phyloP scores from a whole-genome alignment of 2,113 vertebrate species.

The Rhinopomastus cyanomelas region DNA sequence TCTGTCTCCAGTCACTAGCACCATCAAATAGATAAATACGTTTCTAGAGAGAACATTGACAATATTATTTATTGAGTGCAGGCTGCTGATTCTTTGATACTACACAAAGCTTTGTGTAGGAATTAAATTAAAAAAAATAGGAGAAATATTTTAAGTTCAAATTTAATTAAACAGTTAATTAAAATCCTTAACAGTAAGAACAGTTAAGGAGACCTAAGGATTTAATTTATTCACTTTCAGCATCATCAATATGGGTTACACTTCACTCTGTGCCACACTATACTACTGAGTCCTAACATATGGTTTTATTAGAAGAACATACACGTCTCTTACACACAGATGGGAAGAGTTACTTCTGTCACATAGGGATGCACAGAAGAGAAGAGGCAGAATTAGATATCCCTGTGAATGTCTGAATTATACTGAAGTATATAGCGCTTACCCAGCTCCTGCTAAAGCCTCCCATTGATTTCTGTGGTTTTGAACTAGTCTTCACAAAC shows the following conservation, averaged over 20 bases:
- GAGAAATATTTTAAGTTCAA: background rate
- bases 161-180: background rate
- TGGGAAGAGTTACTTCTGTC: background rate
- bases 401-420: slow-evolving; percentile 23
- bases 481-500: background rate
- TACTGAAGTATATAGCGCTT: slow-evolving; percentile 4
- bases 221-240: background rate
- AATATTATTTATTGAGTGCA: background rate
- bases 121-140: background rate
- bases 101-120: background rate
- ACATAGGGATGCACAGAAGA: slow-evolving; percentile 27
- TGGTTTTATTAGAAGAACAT: background rate
- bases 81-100: background rate
- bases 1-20: background rate
- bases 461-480: background rate
- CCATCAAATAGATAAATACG: background rate
- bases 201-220: background rate
- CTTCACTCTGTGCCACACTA: background rate
- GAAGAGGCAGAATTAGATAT: slow-evolving; percentile 38
- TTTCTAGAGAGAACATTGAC: background rate
- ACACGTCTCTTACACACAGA: background rate
- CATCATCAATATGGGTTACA: background rate
- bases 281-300: background rate
- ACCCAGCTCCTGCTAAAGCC: background rate
- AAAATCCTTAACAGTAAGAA: background rate